Conservation (phyloP, 1,140 invertebrate genomes). For the Pentalonia nigronervosa region DNA sequence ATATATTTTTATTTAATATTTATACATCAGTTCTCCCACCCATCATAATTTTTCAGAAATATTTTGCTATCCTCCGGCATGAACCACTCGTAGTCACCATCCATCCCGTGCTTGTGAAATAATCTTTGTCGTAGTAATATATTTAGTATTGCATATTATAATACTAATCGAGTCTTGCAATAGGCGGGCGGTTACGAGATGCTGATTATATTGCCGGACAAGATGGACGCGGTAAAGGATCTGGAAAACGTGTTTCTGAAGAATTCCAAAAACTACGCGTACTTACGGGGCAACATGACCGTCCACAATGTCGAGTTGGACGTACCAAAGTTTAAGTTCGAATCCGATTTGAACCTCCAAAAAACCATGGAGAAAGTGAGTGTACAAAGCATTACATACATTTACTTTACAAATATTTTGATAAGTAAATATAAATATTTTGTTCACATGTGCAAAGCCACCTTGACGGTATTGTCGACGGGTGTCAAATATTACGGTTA, state of each 20-base stretch:
- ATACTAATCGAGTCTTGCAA: neutral
- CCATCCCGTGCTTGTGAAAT: too few species aligned
- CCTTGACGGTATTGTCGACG: neutral
- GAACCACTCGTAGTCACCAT: too few species aligned
- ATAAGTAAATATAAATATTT: neutral
- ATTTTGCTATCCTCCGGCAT: too few species aligned
- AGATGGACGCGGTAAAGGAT: neutral
- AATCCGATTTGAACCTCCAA: conserved; percentile 7
- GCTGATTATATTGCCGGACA: conserved; percentile 22
- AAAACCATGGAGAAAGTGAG: neutral
- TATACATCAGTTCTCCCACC: too few species aligned
- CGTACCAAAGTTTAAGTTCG: conserved; percentile 9
- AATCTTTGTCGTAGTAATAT: too few species aligned
- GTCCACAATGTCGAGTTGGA: neutral
- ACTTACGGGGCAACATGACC: neutral
- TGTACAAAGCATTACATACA: neutral
- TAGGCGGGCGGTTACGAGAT: neutral
- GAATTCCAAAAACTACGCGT: neutral
- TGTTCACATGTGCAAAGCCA: neutral
- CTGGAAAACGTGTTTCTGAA: neutral
- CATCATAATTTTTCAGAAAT: too few species aligned
- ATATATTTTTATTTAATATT: too few species aligned
- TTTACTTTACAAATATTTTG: neutral
- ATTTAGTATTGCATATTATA: neutral
- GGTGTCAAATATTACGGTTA: neutral